phyloP scores from a whole-genome alignment of 2,113 vertebrate genomes.

The Sturnira hondurensis region DNA sequence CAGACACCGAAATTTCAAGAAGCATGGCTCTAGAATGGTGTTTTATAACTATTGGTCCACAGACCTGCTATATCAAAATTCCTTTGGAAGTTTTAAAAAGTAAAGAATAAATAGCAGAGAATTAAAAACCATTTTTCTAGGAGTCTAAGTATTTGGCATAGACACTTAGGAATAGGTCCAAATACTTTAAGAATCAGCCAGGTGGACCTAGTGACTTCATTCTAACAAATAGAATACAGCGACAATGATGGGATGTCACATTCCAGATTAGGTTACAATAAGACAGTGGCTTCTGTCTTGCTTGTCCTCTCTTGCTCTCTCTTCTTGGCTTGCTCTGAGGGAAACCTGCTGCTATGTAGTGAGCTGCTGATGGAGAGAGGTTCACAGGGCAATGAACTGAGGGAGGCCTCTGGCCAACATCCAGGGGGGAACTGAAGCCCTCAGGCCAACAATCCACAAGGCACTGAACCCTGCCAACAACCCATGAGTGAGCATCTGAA shows the following conservation, averaged over 20 bases:
- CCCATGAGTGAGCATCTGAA: neutral
- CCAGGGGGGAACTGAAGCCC: neutral
- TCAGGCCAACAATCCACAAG: neutral
- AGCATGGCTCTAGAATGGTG: neutral
- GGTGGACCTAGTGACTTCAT: neutral
- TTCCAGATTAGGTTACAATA: neutral
- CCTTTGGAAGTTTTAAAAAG: neutral
- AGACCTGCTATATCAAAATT: neutral
- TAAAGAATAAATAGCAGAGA: neutral
- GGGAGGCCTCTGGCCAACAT: neutral
- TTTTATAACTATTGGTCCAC: neutral
- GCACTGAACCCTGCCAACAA: neutral
- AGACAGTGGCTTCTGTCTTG: neutral
- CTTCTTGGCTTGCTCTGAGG: neutral
- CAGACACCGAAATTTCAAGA: neutral
- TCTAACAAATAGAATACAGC: neutral
- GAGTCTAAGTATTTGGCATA: neutral
- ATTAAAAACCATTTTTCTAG: neutral
- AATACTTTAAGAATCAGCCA: neutral
- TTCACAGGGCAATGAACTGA: neutral
- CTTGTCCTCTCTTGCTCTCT: neutral
- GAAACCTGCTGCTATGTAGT: neutral
- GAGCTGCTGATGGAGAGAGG: neutral
- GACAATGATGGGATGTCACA: neutral
- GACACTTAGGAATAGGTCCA: neutral